Evolutionary conservation across 1,140 invertebrate genomes (phyloP), one percentile per base, ranked within the genome.

Genomic region (Drosophila fuyamai): DNA sequence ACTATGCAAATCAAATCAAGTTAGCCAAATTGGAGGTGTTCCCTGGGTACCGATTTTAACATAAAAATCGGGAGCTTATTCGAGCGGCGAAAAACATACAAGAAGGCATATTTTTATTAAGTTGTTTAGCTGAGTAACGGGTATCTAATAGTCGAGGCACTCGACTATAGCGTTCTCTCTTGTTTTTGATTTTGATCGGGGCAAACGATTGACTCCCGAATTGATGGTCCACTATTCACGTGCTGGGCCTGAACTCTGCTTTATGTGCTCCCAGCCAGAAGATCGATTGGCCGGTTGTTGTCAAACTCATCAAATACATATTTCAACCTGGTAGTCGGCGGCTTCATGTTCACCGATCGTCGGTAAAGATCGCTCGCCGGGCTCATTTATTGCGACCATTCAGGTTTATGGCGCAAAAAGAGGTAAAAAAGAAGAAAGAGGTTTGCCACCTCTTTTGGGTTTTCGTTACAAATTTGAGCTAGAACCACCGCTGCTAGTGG

Each of bases 251-350:
- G 63, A 50, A 40, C 63, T 44, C 48, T 50, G 61, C 23, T 88
- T 88, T 86, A 86, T 88, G 83, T 61, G 71, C 76, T 88, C 44
- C 56, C 48, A 14, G 55, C 72, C 57, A 51, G 35, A 83, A 82
- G 83, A 86, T 86, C 76, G 71, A 86, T 86, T 75, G 76, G 68
- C 81, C 75, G 82, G 79, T 86, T 82, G 82, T 86, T 88, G 83
- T 86, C 83, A 86, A 79, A 77, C 74, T 73, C 83, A 80, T 86
- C 83, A 88, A 85, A 86, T 88, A 86, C 79, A 86, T 86, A 82
- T 86, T 76, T 82, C 71, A 82, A 41, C 66, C 72, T 53, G 59
- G 51, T 48, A 57, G 73, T 40, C 61, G 68, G 75, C 74, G 79
- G 71, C 83, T 82, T 88, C 76, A 86, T 76, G 81, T 63, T 56